phyloP scores from a whole-genome alignment of 2,797 vertebrate species.

The Chanos chanos region DNA sequence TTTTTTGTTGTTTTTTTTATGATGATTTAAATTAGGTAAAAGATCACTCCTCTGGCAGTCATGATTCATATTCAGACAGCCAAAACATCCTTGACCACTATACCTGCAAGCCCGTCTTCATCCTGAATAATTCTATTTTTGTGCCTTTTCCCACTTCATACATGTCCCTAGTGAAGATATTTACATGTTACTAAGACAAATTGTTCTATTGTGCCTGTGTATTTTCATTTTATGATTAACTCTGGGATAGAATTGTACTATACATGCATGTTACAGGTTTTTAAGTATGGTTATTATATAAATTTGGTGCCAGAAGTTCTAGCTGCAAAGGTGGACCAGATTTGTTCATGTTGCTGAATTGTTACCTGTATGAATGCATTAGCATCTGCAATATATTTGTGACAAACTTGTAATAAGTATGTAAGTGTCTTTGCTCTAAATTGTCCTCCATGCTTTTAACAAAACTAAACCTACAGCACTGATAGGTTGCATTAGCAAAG shows the following conservation, averaged over 20 bases:
- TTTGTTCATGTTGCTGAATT: too few relatives aligned
- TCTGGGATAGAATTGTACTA: too few relatives aligned
- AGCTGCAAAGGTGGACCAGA: too few relatives aligned
- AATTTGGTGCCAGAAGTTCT: too few relatives aligned
- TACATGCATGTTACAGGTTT: too few relatives aligned
- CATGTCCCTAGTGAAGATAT: too few relatives aligned
- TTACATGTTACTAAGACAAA: too few relatives aligned
- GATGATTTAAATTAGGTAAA: constrained; percentile 39
- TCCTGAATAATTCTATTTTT: background rate
- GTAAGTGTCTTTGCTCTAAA: constrained; percentile 24
- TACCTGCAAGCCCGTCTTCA: background rate
- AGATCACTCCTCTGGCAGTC: constrained; percentile 26
- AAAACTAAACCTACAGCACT: constrained; percentile 45
- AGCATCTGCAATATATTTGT: background rate
- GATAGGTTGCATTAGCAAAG: constrained; percentile 49
- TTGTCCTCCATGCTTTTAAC: constrained; percentile 5
- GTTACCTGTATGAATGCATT: background rate
- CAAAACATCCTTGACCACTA: background rate
- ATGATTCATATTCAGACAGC: background rate
- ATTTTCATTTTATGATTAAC: too few relatives aligned
- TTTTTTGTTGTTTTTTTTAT: constrained; percentile 39
- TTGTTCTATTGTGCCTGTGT: too few relatives aligned
- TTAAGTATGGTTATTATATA: too few relatives aligned
- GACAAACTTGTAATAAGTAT: constrained; percentile 3
- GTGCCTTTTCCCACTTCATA: too few relatives aligned